These are phyloP conservation scores for Plebejus argus DNA, from an alignment of 2,888 invertebrate species.

Conservation along the genomic window DNA sequence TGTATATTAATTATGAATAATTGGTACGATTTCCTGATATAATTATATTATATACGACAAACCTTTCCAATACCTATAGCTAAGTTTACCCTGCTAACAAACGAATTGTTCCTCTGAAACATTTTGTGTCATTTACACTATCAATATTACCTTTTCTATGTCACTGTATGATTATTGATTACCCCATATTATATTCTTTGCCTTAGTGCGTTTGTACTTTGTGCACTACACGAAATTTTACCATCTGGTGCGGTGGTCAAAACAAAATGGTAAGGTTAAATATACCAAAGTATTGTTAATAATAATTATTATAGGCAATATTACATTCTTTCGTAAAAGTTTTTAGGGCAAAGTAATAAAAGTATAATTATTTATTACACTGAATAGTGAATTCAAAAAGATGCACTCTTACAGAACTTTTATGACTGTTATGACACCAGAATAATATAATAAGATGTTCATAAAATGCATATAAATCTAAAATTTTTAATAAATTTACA, in stretches of 20 bases:
- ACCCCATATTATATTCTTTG: neutral
- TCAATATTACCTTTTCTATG: conserved; percentile 31
- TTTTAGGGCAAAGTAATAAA: neutral
- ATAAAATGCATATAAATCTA: neutral
- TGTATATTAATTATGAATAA: conserved; percentile 24
- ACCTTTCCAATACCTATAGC: conserved; percentile 35
- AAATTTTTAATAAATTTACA: conserved; percentile 36
- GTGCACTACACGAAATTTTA: no score
- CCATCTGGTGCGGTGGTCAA: no score
- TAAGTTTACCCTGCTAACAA: conserved; percentile 49
- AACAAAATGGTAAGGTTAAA: neutral
- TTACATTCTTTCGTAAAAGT: neutral
- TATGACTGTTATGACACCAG: neutral
- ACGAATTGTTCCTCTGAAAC: conserved; percentile 46
- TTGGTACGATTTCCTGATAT: conserved; percentile 21
- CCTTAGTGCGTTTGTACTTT: no score
- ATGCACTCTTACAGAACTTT: neutral
- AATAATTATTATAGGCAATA: neutral
- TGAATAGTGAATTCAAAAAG: neutral
- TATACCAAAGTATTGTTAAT: neutral
- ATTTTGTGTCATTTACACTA: conserved; percentile 46
- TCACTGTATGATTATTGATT: neutral
- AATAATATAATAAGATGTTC: neutral
- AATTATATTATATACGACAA: neutral
- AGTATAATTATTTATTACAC: neutral